Percentiles rank a stretch among this genome's conserved stretches.
Conservation (phyloP, 1,140 invertebrate species). For the Eriosoma lanigerum region DNA sequence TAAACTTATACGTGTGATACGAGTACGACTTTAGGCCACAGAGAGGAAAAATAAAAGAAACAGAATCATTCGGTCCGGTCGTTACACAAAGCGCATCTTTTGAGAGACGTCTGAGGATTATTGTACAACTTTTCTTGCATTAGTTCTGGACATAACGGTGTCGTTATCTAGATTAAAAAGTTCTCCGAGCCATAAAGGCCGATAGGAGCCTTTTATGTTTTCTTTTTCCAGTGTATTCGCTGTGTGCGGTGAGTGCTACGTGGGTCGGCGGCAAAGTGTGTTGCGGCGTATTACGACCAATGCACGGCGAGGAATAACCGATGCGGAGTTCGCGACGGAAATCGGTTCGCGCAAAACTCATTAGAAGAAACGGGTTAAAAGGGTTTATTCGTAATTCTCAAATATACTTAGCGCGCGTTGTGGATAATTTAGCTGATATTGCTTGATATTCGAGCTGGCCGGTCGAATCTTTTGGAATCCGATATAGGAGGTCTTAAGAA, state of each 20-base stretch:
- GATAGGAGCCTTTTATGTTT: slow-evolving; percentile 14
- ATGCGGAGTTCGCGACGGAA: background rate
- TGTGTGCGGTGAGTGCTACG: background rate
- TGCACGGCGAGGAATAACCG: background rate
- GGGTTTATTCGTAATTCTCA: background rate
- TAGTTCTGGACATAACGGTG: slow-evolving; percentile 44
- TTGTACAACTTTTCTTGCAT: slow-evolving; percentile 45
- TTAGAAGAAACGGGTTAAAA: slow-evolving; percentile 38
- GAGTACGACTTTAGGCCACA: too few relatives aligned
- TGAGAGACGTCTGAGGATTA: slow-evolving; percentile 46
- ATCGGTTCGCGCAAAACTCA: slow-evolving; percentile 13
- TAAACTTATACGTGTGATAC: too few relatives aligned
- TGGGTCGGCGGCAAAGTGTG: background rate
- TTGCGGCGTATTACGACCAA: background rate
- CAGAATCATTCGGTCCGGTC: slow-evolving; percentile 25
- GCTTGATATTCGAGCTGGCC: background rate
- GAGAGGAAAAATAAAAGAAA: background rate
- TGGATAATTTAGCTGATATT: background rate
- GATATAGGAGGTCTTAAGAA: background rate
- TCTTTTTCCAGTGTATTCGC: background rate
- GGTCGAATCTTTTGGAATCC: background rate
- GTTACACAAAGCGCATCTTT: slow-evolving; percentile 49
- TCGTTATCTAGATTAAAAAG: slow-evolving; percentile 51
- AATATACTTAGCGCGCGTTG: background rate
- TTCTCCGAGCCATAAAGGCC: slow-evolving; percentile 33